phyloP scores from a whole-genome alignment of 2,113 vertebrate genomes.

The Enhydra lutris region DNA sequence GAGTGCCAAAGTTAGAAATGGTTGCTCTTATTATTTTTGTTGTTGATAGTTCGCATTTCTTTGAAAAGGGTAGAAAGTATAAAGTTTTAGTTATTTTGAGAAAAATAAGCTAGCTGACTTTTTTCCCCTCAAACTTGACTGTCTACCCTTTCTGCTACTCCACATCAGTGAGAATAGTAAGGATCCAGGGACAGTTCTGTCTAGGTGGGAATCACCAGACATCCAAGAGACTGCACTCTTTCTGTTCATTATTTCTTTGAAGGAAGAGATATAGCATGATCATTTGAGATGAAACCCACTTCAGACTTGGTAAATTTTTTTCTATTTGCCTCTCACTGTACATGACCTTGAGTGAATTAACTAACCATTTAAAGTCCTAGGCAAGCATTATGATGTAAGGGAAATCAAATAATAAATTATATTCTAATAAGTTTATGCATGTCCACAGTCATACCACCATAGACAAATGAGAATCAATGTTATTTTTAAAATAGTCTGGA shows the following conservation, averaged over 20 bases:
- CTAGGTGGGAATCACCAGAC: background rate
- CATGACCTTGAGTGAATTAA: constrained; percentile 46
- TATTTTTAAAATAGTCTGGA: constrained; percentile 32
- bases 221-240: background rate
- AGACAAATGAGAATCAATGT: constrained; percentile 50
- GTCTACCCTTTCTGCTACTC: background rate
- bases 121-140: background rate
- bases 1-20: background rate
- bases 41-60: background rate
- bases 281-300: constrained; percentile 43
- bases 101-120: constrained; percentile 9
- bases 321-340: constrained; percentile 20
- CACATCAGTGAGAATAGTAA: background rate
- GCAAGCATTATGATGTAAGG: constrained; percentile 24
- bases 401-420: constrained; percentile 49
- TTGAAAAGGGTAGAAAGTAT: constrained; percentile 8
- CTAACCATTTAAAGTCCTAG: constrained; percentile 46
- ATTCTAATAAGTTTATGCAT: constrained; percentile 17
- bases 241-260: constrained; percentile 39
- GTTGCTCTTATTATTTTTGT: background rate
- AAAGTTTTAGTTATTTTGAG: constrained; percentile 11
- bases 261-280: constrained; percentile 14
- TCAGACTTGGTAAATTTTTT: constrained; percentile 42
- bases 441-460: background rate
- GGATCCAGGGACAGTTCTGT: background rate